Conservation (phyloP, 2,113 vertebrate genomes). For the Istiophorus platypterus region DNA sequence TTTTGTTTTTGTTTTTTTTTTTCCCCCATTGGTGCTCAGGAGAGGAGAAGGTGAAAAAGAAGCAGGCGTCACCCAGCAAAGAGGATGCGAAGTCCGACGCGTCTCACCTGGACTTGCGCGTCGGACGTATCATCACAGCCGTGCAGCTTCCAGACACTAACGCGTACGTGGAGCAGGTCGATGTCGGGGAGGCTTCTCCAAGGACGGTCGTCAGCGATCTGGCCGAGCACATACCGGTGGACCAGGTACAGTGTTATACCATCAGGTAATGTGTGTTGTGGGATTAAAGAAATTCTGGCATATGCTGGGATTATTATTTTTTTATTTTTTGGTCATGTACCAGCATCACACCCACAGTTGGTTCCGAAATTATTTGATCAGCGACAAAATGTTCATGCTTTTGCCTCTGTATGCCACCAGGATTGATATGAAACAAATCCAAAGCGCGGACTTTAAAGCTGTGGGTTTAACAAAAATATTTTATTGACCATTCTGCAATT, state of each 20-base stretch:
- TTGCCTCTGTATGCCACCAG: no score
- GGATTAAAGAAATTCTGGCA: background rate
- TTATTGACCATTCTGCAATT: no score
- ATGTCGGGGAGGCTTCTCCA: conserved; percentile 88
- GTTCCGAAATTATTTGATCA: background rate
- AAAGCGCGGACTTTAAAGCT: no score
- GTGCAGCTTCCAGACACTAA: conserved; percentile 91
- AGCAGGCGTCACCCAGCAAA: conserved; percentile 47
- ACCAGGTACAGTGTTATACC: conserved; percentile 85
- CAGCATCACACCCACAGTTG: background rate
- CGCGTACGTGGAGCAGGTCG: conserved; percentile 91
- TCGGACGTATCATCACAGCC: conserved; percentile 88
- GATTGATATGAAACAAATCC: no score
- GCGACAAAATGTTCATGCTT: no score
- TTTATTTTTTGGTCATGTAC: background rate
- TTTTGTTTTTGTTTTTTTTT: no score
- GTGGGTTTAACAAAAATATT: no score
- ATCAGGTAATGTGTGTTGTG: background rate
- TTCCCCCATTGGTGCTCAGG: conserved; percentile 13
- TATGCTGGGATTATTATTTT: background rate
- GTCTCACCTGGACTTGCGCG: conserved; percentile 91
- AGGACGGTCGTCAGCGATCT: conserved; percentile 94
- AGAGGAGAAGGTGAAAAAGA: conserved; percentile 80
- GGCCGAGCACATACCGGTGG: conserved; percentile 89
- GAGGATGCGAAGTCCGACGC: conserved; percentile 85